These are phyloP conservation scores for Anhinga rufa DNA, from an alignment of 2,113 vertebrate genomes.

Conservation along the genomic window DNA sequence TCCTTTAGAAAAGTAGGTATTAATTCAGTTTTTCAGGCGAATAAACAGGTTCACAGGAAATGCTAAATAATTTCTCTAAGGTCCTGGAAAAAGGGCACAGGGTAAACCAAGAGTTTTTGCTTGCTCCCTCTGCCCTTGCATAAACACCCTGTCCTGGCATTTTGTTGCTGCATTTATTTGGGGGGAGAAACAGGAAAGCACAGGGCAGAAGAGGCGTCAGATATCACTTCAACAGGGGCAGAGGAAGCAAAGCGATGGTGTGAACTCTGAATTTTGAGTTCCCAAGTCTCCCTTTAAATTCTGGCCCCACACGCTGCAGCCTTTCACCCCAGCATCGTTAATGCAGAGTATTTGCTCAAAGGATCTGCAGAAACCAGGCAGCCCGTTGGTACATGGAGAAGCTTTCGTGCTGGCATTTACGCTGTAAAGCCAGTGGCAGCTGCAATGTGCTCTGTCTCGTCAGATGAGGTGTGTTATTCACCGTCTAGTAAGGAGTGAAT, in stretches of 20 bases:
- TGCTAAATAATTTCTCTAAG: background rate
- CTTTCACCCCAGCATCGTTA: rapidly evolving
- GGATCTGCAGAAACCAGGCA: background rate
- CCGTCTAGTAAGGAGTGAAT: no score
- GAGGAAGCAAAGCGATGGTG: background rate
- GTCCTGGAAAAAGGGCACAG: background rate
- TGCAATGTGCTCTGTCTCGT: no score
- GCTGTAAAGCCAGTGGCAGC: background rate
- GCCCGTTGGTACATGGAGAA: background rate
- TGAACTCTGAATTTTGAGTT: background rate
- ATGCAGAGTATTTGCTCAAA: background rate
- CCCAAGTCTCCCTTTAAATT: background rate
- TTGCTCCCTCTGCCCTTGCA: background rate
- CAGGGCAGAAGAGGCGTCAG: background rate
- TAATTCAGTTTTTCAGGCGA: background rate
- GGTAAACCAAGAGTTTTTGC: background rate
- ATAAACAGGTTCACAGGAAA: background rate
- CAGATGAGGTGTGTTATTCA: background rate
- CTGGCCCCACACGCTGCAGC: background rate
- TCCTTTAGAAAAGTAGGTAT: background rate
- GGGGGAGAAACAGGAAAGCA: background rate
- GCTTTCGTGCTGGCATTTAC: rapidly evolving
- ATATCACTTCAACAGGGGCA: background rate
- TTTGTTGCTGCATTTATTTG: background rate
- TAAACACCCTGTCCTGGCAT: background rate